Conservation (phyloP, 2,888 invertebrate species). For the Drosophila eohydei region DNA sequence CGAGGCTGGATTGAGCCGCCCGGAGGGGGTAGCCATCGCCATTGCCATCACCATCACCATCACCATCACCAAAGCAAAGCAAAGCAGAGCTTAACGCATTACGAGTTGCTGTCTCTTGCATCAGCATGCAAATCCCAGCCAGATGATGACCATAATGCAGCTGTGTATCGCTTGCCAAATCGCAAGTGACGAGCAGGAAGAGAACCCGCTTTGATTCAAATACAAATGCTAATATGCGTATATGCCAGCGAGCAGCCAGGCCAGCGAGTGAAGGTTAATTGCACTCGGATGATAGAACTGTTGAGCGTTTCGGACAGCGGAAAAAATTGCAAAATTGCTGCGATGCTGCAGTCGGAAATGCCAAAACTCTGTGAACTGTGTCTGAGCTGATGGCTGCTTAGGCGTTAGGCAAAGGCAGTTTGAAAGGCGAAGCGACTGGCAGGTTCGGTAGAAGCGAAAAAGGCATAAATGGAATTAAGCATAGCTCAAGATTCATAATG, state of each 20-base stretch:
- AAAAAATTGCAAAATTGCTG: conserved; percentile 46
- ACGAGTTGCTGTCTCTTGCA: conserved; percentile 56
- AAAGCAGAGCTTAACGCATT: conserved; percentile 60
- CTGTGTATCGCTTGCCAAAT: conserved; percentile 59
- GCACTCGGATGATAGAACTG: conserved; percentile 50
- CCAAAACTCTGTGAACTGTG: conserved; percentile 32
- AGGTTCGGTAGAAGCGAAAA: not conserved
- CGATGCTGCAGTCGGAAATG: conserved; percentile 42
- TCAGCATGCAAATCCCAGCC: conserved; percentile 57
- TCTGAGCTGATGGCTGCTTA: conserved; percentile 1
- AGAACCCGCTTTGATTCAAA: conserved; percentile 35
- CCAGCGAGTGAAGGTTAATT: conserved; percentile 48
- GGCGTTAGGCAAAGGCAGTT: conserved; percentile 3
- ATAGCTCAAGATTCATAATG: not conserved
- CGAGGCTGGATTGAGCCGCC: not conserved
- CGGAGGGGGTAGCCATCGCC: conserved; percentile 4
- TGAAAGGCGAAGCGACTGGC: conserved; percentile 1
- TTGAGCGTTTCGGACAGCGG: conserved; percentile 54
- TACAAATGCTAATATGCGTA: conserved; percentile 17
- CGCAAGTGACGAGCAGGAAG: conserved; percentile 61
- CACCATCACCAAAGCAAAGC: not conserved
- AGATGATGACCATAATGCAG: conserved; percentile 60
- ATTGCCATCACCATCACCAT: conserved; percentile 11
- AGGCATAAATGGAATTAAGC: not conserved
- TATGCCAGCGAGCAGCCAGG: not conserved